phyloP scores from a whole-genome alignment of 2,888 invertebrate species.

The Torymus texanus region DNA sequence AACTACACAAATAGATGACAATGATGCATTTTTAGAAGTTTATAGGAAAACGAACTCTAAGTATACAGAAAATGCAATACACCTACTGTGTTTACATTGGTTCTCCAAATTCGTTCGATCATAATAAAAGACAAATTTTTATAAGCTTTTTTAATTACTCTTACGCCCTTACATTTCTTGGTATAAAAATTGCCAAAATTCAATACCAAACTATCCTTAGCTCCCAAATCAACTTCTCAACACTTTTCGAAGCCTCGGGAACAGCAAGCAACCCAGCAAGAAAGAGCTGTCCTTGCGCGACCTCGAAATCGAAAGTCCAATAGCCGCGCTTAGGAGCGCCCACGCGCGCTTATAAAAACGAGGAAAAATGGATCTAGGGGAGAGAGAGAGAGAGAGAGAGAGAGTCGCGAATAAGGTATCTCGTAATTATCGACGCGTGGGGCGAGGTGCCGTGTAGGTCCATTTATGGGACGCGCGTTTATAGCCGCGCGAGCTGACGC shows the following conservation, averaged over 20 bases:
- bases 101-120: too few relatives aligned
- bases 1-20: too few relatives aligned
- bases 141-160: too few relatives aligned
- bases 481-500: too few relatives aligned
- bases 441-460: neutral
- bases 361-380: neutral
- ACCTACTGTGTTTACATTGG: too few relatives aligned
- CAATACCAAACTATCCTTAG: neutral
- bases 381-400: conserved; percentile 5
- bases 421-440: conserved; percentile 5
- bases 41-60: too few relatives aligned
- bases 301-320: conserved; percentile 42
- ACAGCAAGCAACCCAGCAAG: neutral
- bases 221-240: neutral
- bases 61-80: too few relatives aligned
- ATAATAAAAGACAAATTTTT: too few relatives aligned
- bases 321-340: conserved; percentile 12
- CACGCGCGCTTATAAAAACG: conserved; percentile 4
- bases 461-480: conserved; percentile 20
- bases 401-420: neutral
- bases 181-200: too few relatives aligned
- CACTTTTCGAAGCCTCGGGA: neutral
- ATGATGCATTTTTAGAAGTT: too few relatives aligned
- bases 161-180: too few relatives aligned
- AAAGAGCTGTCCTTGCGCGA: conserved; percentile 39